Percentiles rank a stretch among this genome's conserved stretches.
Evolutionary conservation across 1,140 invertebrate species (phyloP).

Genomic region (Gonatopus flavifemur): DNA sequence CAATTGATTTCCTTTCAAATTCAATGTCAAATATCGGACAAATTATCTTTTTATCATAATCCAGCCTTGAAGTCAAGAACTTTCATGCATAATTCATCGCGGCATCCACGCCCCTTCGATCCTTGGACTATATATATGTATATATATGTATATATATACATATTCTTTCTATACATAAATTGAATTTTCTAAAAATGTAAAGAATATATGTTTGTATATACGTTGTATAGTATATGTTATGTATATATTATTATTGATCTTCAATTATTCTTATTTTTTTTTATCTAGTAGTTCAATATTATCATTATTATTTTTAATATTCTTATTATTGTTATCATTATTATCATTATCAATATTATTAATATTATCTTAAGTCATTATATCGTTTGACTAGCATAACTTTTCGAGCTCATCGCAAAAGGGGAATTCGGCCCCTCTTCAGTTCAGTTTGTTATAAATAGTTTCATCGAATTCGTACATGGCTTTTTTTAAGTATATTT

Average conservation of each 20-base stretch:
- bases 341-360: background rate
- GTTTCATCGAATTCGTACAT: conserved; percentile 11
- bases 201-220: conserved; percentile 37
- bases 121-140: background rate
- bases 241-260: conserved; percentile 33
- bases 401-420: conserved; percentile 6
- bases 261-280: background rate
- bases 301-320: conserved; percentile 5
- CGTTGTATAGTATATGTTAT: conserved; percentile 32
- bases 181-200: conserved; percentile 41
- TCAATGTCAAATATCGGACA: no score
- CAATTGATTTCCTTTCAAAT: no score
- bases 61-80: no score
- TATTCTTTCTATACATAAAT: conserved; percentile 20
- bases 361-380: conserved; percentile 21
- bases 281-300: conserved; percentile 2
- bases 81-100: no score
- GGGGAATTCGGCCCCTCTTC: no score
- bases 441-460: no score
- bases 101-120: background rate
- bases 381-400: conserved; percentile 28
- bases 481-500: no score
- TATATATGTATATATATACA: conserved; percentile 10
- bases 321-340: conserved; percentile 6
- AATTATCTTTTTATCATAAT: no score